A percentile compares a stretch with the other conserved stretches of the same genome.
Evolutionary conservation across 92 coral and sea anemone genomes (phyloP).

Genomic region (Palythoa heliodiscus): DNA sequence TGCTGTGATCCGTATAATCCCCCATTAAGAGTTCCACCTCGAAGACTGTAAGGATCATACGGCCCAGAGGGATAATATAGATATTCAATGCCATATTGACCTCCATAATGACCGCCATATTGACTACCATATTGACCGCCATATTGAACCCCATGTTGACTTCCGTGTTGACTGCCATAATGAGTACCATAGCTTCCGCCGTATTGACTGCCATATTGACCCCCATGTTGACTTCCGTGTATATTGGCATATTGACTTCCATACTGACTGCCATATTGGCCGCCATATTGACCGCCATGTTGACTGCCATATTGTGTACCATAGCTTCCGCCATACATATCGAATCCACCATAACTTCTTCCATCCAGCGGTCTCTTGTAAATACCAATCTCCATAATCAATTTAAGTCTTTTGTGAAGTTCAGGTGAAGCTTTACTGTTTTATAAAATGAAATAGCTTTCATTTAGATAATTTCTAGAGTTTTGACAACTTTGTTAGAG

Average conservation of each 20-base stretch:
- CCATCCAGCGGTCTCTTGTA: constrained; percentile 31
- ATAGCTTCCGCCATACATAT: background rate
- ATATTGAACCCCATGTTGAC: background rate
- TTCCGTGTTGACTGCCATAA: background rate
- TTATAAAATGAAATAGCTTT: background rate
- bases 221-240: background rate
- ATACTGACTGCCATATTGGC: background rate
- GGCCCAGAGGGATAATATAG: background rate
- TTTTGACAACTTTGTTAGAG: too few species aligned
- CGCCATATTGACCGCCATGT: background rate
- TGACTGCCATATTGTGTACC: background rate
- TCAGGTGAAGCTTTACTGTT: constrained; percentile 28
- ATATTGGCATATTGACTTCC: background rate
- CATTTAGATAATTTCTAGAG: too few species aligned
- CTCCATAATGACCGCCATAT: background rate
- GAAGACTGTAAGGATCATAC: constrained; percentile 10
- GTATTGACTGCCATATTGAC: background rate
- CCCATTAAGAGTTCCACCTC: background rate
- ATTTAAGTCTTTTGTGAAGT: constrained; percentile 24
- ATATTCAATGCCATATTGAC: background rate
- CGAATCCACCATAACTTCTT: background rate
- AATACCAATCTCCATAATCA: constrained; percentile 7
- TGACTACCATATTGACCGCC: background rate
- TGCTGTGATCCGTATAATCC: background rate
- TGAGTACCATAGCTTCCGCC: background rate